Evolutionary conservation across 2,113 vertebrate species (phyloP), one percentile per base, ranked within the genome.

Genomic region (Ameiurus melas): DNA sequence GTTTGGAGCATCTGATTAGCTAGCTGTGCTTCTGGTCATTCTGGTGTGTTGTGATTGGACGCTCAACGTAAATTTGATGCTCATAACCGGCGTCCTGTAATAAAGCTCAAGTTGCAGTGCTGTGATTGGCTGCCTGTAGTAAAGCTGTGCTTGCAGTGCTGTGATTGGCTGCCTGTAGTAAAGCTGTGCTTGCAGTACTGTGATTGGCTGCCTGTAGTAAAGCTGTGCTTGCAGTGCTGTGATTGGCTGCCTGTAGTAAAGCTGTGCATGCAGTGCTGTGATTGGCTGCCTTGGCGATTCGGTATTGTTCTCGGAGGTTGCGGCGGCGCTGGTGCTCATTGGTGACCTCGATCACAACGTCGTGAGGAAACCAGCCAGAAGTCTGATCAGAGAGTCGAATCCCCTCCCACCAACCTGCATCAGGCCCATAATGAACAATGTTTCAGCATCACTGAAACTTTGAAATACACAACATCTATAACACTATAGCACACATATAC

Each of bases 371-470:
- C 92, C 95, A 95, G 64, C 96, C 96, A 57, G 92, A 92, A 86
- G 84, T 88, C 27, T 92, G 91, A 27, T 93, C 94, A 0, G 90
- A 91, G 12, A 94, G 86, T 30, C 94, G 95, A 86, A 95, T 90
- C 0, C 96, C 95, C 84, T 96, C 94, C 78, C 93, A 94, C 96
- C 96, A 96, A 55, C 95, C 96, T 96, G 55, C 25, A 82, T 10
- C 53, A 81, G 13, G 6, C 36, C n/a, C 39, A 82, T 36, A 22
- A 58, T 81, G 8, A 82, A 60, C 9, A 58, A 22, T 4, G n/a
- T 7, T 25, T 39, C 12, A 39, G 5, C 20, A 82, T 39, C 57
- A 36, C 5, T n/a, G n/a, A n/a, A n/a, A 17, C 17, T 62, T 5
- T 60, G 30, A 14, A 82, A 60, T 39, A 7, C 33, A 60, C 30